Conservation (phyloP, 2,113 vertebrate genomes). For the Hyaena hyaena region DNA sequence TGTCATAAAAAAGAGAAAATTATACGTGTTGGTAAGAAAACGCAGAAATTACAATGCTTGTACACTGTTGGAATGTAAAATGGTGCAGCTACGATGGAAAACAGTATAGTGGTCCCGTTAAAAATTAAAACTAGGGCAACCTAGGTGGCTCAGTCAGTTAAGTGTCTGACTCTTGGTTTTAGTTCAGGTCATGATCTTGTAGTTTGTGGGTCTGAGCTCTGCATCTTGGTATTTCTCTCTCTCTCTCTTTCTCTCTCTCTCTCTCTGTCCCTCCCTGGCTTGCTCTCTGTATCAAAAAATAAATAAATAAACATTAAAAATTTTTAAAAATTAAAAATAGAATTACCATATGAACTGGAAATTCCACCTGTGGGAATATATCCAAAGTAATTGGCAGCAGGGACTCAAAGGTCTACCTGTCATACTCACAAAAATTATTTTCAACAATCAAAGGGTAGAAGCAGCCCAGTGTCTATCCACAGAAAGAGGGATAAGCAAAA, state of each 20-base stretch:
- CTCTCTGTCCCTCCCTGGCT: too few species aligned
- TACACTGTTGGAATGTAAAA: fast-evolving
- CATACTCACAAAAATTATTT: neutral
- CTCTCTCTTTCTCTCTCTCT: too few species aligned
- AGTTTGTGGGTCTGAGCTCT: too few species aligned
- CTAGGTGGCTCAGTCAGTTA: too few species aligned
- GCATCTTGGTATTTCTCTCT: too few species aligned
- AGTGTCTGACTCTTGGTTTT: too few species aligned
- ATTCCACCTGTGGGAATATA: neutral
- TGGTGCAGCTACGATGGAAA: neutral
- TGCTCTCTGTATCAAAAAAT: too few species aligned
- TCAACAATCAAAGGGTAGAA: neutral
- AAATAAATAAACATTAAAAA: too few species aligned
- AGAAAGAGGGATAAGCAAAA: neutral
- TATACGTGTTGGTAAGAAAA: neutral
- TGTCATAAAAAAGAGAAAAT: neutral
- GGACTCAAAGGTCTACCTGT: neutral
- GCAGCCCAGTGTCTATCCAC: neutral
- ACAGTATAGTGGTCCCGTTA: neutral
- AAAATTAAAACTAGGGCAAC: too few species aligned
- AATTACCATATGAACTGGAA: neutral
- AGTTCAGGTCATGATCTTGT: too few species aligned
- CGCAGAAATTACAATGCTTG: fast-evolving
- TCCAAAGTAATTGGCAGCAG: neutral
- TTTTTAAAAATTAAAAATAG: neutral